A percentile compares a stretch with the other conserved stretches of the same genome.
Conservation (phyloP, 2,113 vertebrate genomes). For the Orientallactaga bullata region DNA sequence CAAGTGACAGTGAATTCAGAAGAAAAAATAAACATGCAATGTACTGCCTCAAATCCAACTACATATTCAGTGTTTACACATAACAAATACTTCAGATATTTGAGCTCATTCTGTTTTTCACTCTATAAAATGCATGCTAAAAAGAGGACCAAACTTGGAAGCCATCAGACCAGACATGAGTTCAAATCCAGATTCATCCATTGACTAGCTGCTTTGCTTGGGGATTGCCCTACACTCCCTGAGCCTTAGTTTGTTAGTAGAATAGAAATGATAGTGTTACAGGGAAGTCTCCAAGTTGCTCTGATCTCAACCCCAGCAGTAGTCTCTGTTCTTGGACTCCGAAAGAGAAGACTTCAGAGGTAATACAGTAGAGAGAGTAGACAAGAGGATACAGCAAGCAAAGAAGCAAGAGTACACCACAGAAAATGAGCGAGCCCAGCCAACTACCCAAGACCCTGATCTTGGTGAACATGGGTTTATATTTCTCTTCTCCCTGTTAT, state of each 20-base stretch:
- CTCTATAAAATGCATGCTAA: background rate
- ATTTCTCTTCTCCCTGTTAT: too few relatives aligned
- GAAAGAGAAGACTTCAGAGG: too few relatives aligned
- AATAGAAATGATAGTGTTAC: background rate
- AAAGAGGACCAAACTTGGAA: constrained; percentile 1
- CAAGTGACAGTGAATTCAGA: background rate
- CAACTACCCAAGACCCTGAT: too few relatives aligned
- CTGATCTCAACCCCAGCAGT: too few relatives aligned
- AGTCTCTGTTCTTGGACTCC: too few relatives aligned
- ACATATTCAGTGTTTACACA: background rate
- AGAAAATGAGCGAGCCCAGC: too few relatives aligned
- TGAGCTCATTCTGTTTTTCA: background rate
- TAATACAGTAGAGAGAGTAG: too few relatives aligned
- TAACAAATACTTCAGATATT: constrained; percentile 20
- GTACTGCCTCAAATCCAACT: background rate
- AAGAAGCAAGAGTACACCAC: too few relatives aligned
- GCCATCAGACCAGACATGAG: background rate
- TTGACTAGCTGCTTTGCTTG: background rate
- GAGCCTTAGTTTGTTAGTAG: background rate
- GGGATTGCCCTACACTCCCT: background rate
- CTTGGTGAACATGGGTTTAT: too few relatives aligned
- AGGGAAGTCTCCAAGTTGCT: too few relatives aligned
- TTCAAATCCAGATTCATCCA: background rate
- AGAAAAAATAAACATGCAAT: background rate
- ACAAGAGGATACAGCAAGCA: too few relatives aligned